A percentile compares a stretch with the other conserved stretches of the same genome.
Evolutionary conservation across 1,140 invertebrate species (phyloP).

Genomic region (Drosophila busckii): DNA sequence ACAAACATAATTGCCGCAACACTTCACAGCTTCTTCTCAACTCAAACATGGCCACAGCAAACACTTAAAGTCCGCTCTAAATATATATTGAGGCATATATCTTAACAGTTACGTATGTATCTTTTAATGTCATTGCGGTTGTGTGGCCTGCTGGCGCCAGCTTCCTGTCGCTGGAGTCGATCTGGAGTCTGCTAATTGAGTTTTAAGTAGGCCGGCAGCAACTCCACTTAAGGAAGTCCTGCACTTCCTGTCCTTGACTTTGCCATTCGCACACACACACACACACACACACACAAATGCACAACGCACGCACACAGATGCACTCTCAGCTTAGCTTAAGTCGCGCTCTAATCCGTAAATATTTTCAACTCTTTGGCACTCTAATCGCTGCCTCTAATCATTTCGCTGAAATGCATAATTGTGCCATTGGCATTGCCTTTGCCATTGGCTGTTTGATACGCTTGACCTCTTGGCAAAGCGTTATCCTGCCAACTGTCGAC

Average conservation of each 20-base stretch:
- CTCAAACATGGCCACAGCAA: constrained; percentile 30
- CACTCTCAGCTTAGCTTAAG: background rate
- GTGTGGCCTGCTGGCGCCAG: constrained; percentile 43
- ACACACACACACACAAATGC: too few relatives aligned
- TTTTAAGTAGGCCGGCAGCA: constrained; percentile 35
- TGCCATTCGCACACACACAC: too few relatives aligned
- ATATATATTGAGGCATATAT: constrained; percentile 14
- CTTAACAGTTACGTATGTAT: constrained; percentile 19
- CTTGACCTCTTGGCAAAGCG: constrained; percentile 27
- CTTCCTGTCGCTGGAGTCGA: constrained; percentile 12
- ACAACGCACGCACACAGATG: too few relatives aligned
- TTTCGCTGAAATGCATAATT: constrained; percentile 66
- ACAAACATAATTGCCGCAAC: constrained; percentile 68
- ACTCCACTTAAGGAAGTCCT: constrained; percentile 50
- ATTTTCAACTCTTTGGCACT: constrained; percentile 66
- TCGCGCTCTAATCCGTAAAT: constrained; percentile 57
- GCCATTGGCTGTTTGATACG: constrained; percentile 54
- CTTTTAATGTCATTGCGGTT: constrained; percentile 50
- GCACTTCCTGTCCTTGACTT: constrained; percentile 51
- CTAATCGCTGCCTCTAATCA: constrained; percentile 50
- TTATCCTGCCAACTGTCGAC: constrained; percentile 11
- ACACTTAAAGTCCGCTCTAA: constrained; percentile 35
- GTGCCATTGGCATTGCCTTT: constrained; percentile 49
- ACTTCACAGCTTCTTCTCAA: constrained; percentile 63
- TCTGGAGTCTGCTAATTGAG: constrained; percentile 47